Percentiles rank a stretch among this genome's conserved stretches.
Evolutionary conservation across 2,113 vertebrate genomes (phyloP).

Genomic region (Oxygymnocypris stewartii): DNA sequence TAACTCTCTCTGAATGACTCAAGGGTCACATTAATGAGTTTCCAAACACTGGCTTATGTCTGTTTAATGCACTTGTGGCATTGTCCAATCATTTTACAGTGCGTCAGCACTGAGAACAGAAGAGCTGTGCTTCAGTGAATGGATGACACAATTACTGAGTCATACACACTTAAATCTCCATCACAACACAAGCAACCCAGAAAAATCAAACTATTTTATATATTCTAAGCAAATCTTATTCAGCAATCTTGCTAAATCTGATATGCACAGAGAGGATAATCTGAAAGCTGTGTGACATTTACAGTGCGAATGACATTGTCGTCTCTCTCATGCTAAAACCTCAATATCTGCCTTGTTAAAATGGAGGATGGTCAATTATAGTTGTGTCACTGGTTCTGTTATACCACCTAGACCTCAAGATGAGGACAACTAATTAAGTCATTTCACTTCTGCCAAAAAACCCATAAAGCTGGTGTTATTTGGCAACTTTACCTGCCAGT

Average conservation of each 20-base stretch:
- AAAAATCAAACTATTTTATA: not conserved
- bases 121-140: slow-evolving; percentile 5
- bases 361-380: not conserved
- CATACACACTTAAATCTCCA: slow-evolving; percentile 1
- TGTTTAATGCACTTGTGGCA: slow-evolving; percentile 18
- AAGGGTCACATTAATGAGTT: slow-evolving; percentile 37
- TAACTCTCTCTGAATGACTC: slow-evolving; percentile 20
- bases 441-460: slow-evolving; percentile 4
- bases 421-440: not conserved
- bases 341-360: not conserved
- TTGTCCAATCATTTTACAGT: slow-evolving; percentile 22
- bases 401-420: not conserved
- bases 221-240: not conserved
- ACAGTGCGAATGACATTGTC: not conserved
- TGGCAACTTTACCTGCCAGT: not conserved
- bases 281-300: slow-evolving; percentile 12
- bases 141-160: slow-evolving; percentile 8
- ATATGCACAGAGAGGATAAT: not conserved
- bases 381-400: not conserved
- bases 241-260: not conserved
- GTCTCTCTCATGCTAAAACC: not conserved
- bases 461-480: not conserved
- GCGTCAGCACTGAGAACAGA: not conserved
- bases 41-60: slow-evolving; percentile 23
- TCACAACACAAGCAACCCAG: slow-evolving; percentile 7